Base-by-base conservation (phyloP, 1,140 invertebrate species). In the Oreohelix idahoensis region DNA sequence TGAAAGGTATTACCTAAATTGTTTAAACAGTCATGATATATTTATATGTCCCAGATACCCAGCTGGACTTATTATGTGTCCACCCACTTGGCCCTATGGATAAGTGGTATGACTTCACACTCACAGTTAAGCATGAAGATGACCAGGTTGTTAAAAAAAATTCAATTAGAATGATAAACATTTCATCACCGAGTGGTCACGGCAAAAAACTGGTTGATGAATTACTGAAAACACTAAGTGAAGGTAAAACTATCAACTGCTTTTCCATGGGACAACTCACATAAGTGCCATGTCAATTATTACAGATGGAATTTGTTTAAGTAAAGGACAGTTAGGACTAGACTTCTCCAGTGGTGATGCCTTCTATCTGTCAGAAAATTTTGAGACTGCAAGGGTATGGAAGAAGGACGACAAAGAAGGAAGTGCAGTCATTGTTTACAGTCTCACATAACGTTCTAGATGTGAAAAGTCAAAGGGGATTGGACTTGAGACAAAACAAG, bases 291-390 rank as follows among this genome's bases (percentile, higher is more conserved):
- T 29, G 32, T 69, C 63, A 69, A 69, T 69, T 69, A 11, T 69
- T 69, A 69, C 5, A 8, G 32, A 35, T 11, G 63, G 63, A n/a
- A 69, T 69, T n/a, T 11, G 26, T 11, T 35, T 69, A 69, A 13
- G 8, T 11, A 69, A 69, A 69, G 63, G 63, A 13, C 8, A 69
- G 32, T 10, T 11, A n/a, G n/a, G 63, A 11, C 26, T 11, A n/a
- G 63, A 69, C 26, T 69, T 69, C n/a, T 69, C 63, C 8, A 69
- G 63, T 69, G 63, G 63, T 35, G 63, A 69, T 69, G 63, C 8
- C 63, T 69, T 69, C 32, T 69, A 69, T 35, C n/a, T 69, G 32
- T 69, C 32, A n/a, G 63, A 69, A 69, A 35, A 11, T 11, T 69
- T 69, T 69, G 26, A 69, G 26, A 29, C 8, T 69, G 63, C 63